phyloP scores from a whole-genome alignment of 23 tunicate species.

The Diplosoma virens region DNA sequence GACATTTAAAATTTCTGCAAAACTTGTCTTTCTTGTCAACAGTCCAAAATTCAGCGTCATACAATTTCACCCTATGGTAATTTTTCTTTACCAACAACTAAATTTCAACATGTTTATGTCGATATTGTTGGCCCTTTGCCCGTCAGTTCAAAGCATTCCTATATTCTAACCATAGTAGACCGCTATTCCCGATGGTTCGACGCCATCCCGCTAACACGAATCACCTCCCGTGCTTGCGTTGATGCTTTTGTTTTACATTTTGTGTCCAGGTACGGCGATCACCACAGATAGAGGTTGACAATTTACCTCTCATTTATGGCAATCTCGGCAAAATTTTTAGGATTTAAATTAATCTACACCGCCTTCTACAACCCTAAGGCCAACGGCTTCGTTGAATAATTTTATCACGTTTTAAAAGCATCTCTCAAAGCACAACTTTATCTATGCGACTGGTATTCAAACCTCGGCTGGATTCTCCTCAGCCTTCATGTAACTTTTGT shows the following conservation, averaged over 20 bases:
- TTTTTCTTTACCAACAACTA: background rate
- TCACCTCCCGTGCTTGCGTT: constrained; percentile 24
- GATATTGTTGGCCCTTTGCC: constrained; percentile 47
- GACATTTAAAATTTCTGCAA: constrained; percentile 14
- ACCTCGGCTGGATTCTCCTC: constrained; percentile 8
- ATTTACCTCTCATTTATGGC: constrained; percentile 30
- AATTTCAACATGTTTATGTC: constrained; percentile 11
- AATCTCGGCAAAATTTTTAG: constrained; percentile 1
- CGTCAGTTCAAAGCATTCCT: background rate
- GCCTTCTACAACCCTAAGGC: constrained; percentile 19
- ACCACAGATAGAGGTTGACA: constrained; percentile 20
- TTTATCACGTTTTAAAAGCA: constrained; percentile 4
- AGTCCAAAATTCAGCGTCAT: constrained; percentile 4
- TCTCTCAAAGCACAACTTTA: constrained; percentile 15
- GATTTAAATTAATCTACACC: constrained; percentile 1
- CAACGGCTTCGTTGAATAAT: constrained; percentile 10
- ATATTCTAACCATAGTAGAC: constrained; percentile 1
- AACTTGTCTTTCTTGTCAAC: constrained; percentile 24
- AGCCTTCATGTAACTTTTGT: background rate
- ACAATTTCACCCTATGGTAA: background rate
- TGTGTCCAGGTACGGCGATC: constrained; percentile 23
- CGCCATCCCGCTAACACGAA: constrained; percentile 20
- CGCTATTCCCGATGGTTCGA: constrained; percentile 16
- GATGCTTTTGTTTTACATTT: constrained; percentile 32
- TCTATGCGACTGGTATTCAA: constrained; percentile 12